Percentiles rank a stretch among this genome's conserved stretches.
Conservation (phyloP, 2,888 invertebrate genomes). For the Drosophila aldrichi region DNA sequence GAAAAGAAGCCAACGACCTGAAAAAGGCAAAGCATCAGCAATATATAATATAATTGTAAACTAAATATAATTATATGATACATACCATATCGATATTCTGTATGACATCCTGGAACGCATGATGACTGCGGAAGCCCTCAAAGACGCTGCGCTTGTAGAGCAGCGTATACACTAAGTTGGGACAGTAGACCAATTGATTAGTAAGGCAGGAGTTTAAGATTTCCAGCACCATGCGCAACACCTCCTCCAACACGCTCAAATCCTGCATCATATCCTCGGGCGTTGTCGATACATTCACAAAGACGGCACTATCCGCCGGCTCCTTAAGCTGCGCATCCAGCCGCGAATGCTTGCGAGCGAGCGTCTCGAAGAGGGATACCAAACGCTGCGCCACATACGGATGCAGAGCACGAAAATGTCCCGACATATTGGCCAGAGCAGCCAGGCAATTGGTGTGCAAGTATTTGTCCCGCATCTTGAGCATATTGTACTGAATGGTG, state of each 20-base stretch:
- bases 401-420: slow-evolving; percentile 95
- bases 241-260: slow-evolving; percentile 96
- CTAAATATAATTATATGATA: no score
- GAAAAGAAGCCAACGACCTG: slow-evolving; percentile 89
- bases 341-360: slow-evolving; percentile 93
- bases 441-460: slow-evolving; percentile 99
- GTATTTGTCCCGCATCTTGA: slow-evolving; percentile 98
- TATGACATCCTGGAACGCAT: slow-evolving; percentile 96
- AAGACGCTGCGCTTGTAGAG: slow-evolving; percentile 97
- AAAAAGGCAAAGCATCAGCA: neutral
- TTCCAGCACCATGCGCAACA: slow-evolving; percentile 97
- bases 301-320: slow-evolving; percentile 83
- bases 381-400: slow-evolving; percentile 98
- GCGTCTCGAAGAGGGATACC: slow-evolving; percentile 95
- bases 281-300: slow-evolving; percentile 82
- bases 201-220: slow-evolving; percentile 98
- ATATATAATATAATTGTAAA: neutral
- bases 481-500: slow-evolving; percentile 98
- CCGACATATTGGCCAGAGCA: slow-evolving; percentile 99
- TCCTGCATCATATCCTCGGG: slow-evolving; percentile 90
- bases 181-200: slow-evolving; percentile 93
- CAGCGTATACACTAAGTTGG: slow-evolving; percentile 97
- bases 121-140: slow-evolving; percentile 93
- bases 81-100: slow-evolving; percentile 96
- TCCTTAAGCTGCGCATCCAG: slow-evolving; percentile 88